Evolutionary conservation across 2,113 vertebrate genomes (phyloP).

Genomic region (Nicator chloris): DNA sequence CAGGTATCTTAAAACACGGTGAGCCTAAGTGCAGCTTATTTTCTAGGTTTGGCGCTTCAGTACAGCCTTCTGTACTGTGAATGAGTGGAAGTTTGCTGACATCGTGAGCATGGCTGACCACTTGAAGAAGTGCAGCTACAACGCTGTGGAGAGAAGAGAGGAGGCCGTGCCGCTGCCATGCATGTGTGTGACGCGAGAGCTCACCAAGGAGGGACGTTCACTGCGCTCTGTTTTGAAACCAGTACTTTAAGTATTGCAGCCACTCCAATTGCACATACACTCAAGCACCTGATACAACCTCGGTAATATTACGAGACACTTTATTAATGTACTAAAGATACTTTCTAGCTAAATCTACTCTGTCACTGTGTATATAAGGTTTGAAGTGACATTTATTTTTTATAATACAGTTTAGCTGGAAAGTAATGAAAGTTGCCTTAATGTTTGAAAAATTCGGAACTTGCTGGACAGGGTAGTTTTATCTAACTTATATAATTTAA

Average conservation of each 20-base stretch:
- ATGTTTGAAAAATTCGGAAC: conserved; percentile 77
- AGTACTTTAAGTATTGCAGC: conserved; percentile 74
- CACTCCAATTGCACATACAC: conserved; percentile 69
- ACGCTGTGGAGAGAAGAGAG: conserved; percentile 85
- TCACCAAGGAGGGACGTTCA: conserved; percentile 91
- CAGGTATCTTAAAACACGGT: neutral
- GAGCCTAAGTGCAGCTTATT: conserved; percentile 58
- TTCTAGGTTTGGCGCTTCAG: conserved; percentile 96
- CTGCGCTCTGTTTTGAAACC: conserved; percentile 92
- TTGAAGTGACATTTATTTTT: conserved; percentile 87
- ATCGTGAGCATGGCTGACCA: conserved; percentile 96
- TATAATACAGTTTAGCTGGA: conserved; percentile 79
- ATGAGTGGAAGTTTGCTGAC: conserved; percentile 90
- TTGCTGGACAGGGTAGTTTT: conserved; percentile 78
- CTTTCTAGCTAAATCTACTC: conserved; percentile 73
- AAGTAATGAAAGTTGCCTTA: conserved; percentile 83
- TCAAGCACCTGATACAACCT: conserved; percentile 74
- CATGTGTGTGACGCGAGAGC: conserved; percentile 92
- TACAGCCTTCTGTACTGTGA: conserved; percentile 92
- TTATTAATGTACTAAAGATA: conserved; percentile 81
- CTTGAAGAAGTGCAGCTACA: conserved; percentile 91
- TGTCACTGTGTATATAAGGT: conserved; percentile 83
- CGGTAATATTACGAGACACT: conserved; percentile 72
- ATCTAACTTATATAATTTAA: conserved; percentile 68
- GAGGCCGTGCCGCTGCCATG: conserved; percentile 92